phyloP scores from a whole-genome alignment of 1,140 invertebrate genomes.

The Pseudomyrmex flavicornis region DNA sequence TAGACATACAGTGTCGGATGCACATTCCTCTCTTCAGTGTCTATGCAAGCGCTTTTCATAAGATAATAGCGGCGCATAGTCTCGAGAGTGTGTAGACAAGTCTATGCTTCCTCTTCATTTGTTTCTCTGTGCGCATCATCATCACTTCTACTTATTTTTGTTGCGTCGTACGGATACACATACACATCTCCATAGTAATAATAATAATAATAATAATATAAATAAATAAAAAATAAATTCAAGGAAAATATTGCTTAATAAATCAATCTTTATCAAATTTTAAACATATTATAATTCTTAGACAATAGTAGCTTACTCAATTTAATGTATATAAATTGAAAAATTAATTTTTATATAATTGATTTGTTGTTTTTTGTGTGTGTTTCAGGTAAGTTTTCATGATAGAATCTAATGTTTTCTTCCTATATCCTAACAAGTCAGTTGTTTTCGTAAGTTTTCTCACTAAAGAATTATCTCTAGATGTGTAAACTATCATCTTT shows the following conservation, averaged over 20 bases:
- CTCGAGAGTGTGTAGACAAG: conserved; percentile 6
- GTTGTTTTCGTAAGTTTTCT: conserved; percentile 20
- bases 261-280: conserved; percentile 70
- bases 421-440: background rate
- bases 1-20: background rate
- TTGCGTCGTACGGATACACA: background rate
- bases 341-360: conserved; percentile 1
- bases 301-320: background rate
- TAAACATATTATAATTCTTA: background rate
- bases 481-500: too few relatives aligned
- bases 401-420: background rate
- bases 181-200: too few relatives aligned
- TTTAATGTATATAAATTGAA: background rate
- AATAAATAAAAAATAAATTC: too few relatives aligned
- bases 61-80: conserved; percentile 59
- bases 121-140: background rate
- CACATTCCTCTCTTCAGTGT: conserved; percentile 25
- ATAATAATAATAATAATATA: too few relatives aligned
- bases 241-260: conserved; percentile 58
- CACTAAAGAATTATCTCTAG: background rate
- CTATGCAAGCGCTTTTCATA: conserved; percentile 19
- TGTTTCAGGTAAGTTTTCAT: conserved; percentile 63
- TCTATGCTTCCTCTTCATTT: background rate
- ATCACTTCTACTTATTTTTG: conserved; percentile 2
- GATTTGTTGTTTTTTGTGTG: conserved; percentile 11